Evolutionary conservation across 2,797 vertebrate species (phyloP).

Genomic region (Gambusia yucatana): DNA sequence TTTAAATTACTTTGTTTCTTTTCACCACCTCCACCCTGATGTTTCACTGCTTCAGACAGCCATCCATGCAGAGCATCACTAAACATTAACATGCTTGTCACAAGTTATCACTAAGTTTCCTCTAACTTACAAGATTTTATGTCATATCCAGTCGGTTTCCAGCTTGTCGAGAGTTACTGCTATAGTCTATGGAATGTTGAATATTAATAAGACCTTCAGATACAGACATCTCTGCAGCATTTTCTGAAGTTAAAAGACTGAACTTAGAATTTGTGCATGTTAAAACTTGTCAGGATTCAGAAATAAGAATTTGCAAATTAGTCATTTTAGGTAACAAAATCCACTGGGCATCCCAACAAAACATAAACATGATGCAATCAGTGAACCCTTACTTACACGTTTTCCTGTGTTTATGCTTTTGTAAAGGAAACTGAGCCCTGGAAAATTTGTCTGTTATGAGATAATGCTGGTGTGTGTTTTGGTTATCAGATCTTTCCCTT

Average conservation of each 20-base stretch:
- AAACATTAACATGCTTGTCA: conserved; percentile 34
- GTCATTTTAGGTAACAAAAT: background rate
- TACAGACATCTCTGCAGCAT: conserved; percentile 49
- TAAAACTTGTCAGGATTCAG: conserved; percentile 35
- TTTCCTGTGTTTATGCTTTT: conserved; percentile 25
- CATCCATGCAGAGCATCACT: conserved; percentile 1
- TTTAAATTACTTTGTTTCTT: background rate
- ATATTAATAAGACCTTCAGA: conserved; percentile 57
- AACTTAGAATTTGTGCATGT: conserved; percentile 58
- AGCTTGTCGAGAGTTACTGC: conserved; percentile 23
- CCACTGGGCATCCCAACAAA: background rate
- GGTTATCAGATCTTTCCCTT: conserved; percentile 57
- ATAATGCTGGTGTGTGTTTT: conserved; percentile 29
- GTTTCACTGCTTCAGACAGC: conserved; percentile 3
- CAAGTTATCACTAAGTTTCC: conserved; percentile 17
- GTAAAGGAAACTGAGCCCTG: conserved; percentile 59
- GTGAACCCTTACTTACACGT: background rate
- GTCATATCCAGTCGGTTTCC: background rate
- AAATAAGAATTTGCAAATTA: conserved; percentile 22
- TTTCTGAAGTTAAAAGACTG: conserved; percentile 60
- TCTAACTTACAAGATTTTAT: conserved; percentile 18
- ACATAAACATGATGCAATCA: conserved; percentile 19
- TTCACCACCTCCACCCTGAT: background rate
- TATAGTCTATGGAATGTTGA: conserved; percentile 40
- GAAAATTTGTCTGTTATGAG: conserved; percentile 50